Conservation (phyloP, 2,888 invertebrate genomes). For the Panzeria rudis region DNA sequence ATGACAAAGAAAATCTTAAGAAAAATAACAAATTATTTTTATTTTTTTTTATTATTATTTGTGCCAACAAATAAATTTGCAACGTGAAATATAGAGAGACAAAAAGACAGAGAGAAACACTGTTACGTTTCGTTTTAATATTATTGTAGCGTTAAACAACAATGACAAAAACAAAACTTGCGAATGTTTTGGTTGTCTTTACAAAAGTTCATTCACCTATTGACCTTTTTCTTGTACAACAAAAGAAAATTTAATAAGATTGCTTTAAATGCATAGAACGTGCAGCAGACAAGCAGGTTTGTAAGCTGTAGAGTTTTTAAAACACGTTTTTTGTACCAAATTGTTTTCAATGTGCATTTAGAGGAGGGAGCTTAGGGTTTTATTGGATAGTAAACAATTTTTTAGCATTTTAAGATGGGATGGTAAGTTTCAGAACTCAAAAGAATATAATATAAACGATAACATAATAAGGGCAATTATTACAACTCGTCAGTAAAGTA, state of each 20-base stretch:
- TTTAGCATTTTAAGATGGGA: background rate
- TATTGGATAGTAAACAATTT: constrained; percentile 10
- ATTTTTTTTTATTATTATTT: constrained; percentile 11
- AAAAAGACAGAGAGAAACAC: background rate
- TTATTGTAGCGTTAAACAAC: constrained; percentile 5
- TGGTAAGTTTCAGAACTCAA: no score
- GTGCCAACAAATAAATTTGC: constrained; percentile 20
- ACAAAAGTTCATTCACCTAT: constrained; percentile 79
- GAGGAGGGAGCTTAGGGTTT: constrained; percentile 5
- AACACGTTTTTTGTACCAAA: constrained; percentile 41
- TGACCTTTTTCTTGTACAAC: constrained; percentile 79
- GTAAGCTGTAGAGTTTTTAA: background rate
- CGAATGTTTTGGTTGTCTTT: constrained; percentile 44
- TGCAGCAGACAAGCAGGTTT: constrained; percentile 17
- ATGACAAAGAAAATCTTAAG: constrained; percentile 11
- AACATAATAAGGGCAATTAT: no score
- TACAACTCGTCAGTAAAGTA: no score
- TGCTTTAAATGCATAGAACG: constrained; percentile 39
- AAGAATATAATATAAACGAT: background rate
- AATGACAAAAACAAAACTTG: constrained; percentile 11
- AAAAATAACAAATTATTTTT: background rate
- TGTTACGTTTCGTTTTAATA: constrained; percentile 29
- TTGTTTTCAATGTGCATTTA: constrained; percentile 11
- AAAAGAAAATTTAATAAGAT: constrained; percentile 38
- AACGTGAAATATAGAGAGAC: background rate